phyloP scores from a whole-genome alignment of 2,888 invertebrate genomes.

The Timema podura region DNA sequence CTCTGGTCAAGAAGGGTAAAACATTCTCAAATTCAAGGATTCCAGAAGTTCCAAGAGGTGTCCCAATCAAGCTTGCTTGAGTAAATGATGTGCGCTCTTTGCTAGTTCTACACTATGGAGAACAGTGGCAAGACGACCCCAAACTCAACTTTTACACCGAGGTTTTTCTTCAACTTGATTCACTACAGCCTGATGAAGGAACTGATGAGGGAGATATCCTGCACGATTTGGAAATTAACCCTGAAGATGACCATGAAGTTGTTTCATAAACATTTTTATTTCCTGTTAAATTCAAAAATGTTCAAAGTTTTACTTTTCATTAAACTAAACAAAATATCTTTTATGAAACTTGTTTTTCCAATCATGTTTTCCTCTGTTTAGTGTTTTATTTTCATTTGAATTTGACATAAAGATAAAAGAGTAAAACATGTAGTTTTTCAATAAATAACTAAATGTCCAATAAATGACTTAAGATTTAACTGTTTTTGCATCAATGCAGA shows the following conservation, averaged over 20 bases:
- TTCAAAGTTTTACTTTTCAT: background rate
- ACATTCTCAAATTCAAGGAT: conserved; percentile 2
- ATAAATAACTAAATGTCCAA: no score
- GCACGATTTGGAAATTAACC: background rate
- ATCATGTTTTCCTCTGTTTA: background rate
- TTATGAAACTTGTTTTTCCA: background rate
- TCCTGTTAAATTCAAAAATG: background rate
- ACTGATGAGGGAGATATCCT: background rate
- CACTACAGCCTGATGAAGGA: background rate
- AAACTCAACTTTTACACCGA: background rate
- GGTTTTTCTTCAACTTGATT: background rate
- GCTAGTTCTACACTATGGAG: conserved; percentile 6
- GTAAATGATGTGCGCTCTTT: conserved; percentile 1
- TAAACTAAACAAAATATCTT: background rate
- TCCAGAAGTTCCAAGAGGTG: background rate
- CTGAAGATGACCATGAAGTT: conserved; percentile 4
- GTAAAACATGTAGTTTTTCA: no score
- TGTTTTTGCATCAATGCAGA: no score
- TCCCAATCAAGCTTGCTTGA: background rate
- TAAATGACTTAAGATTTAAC: no score
- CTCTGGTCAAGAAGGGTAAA: background rate
- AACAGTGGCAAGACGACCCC: conserved; percentile 3
- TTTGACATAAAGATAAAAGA: background rate
- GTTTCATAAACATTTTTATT: conserved; percentile 2
- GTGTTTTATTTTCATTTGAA: background rate